phyloP scores from a whole-genome alignment of 1,140 invertebrate species.

The Diabrotica virgifera region DNA sequence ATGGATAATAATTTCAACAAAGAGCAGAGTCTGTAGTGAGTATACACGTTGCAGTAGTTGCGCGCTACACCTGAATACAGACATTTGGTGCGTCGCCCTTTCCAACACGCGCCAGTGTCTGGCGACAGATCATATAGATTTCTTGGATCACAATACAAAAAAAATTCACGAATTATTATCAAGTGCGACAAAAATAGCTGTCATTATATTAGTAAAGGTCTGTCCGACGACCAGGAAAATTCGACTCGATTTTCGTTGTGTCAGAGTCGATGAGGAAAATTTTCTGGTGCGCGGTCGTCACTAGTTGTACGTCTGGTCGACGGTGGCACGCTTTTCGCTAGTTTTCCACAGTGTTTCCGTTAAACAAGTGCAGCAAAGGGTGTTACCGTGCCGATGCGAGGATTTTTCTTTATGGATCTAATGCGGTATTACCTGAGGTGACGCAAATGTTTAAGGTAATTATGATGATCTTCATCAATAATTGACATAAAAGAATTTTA shows the following conservation, averaged over 20 bases:
- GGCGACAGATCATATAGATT: constrained; percentile 1
- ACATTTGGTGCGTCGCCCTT: not conserved
- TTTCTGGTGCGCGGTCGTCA: constrained; percentile 10
- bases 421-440: constrained; percentile 33
- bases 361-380: constrained; percentile 14
- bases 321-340: constrained; percentile 34
- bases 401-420: constrained; percentile 31
- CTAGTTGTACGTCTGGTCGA: not conserved
- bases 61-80: not conserved
- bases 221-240: not conserved
- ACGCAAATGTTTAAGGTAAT: constrained; percentile 32
- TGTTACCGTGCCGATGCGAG: constrained; percentile 13
- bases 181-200: not conserved
- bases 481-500: too few species aligned
- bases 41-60: not conserved
- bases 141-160: constrained; percentile 2
- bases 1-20: not conserved
- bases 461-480: not conserved
- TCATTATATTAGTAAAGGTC: not conserved
- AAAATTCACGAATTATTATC: not conserved
- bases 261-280: not conserved
- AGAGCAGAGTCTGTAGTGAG: not conserved
- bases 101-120: not conserved
- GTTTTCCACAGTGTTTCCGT: constrained; percentile 35
- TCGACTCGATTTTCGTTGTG: not conserved